Percentiles rank a stretch among this genome's conserved stretches.
These are phyloP conservation scores for Galagoides demidoff DNA, from an alignment of 2,797 vertebrate species.

Conservation along the genomic window DNA sequence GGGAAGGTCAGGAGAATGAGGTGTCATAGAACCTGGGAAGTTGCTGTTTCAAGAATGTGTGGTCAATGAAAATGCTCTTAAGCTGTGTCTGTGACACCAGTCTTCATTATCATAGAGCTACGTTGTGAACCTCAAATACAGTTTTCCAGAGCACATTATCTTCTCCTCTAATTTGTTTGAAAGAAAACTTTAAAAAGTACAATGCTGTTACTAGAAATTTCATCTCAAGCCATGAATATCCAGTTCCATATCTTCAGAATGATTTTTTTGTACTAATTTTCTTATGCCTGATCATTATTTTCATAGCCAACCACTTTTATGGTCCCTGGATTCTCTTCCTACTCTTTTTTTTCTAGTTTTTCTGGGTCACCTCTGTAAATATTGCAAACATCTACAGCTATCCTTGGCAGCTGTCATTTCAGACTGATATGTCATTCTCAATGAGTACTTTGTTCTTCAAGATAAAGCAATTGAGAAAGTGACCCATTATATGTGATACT, in stretches of 20 bases:
- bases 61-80: background rate
- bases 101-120: background rate
- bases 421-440: background rate
- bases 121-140: background rate
- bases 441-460: conserved; percentile 16
- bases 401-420: conserved; percentile 31
- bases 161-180: conserved; percentile 12
- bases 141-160: background rate
- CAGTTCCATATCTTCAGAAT: background rate
- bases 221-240: background rate
- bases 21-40: background rate
- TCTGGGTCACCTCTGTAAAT: background rate
- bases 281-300: conserved; percentile 35
- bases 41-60: background rate
- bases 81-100: background rate
- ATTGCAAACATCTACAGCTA: conserved; percentile 18
- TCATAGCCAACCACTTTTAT: conserved; percentile 26
- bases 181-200: background rate
- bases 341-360: conserved; percentile 29
- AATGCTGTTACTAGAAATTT: conserved; percentile 1
- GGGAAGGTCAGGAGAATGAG: background rate
- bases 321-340: background rate
- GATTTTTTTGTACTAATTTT: background rate
- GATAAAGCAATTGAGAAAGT: conserved; percentile 27
- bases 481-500: background rate